These are phyloP conservation scores for Oegoconia quadripuncta DNA, from an alignment of 2,888 invertebrate species.

Conservation along the genomic window DNA sequence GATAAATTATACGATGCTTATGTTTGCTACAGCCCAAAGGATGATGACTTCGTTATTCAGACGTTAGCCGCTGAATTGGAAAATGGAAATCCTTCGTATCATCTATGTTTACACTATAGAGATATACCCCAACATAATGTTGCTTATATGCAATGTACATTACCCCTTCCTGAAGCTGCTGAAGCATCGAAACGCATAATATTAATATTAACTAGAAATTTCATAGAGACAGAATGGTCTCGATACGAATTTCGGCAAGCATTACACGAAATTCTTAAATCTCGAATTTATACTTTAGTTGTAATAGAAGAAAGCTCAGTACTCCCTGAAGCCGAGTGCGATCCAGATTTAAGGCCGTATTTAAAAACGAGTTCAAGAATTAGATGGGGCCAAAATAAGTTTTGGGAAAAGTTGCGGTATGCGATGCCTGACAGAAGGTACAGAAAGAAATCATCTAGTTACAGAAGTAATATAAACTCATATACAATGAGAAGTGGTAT, in stretches of 20 bases:
- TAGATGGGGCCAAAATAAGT: constrained; percentile 93
- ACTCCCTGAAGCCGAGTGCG: constrained; percentile 89
- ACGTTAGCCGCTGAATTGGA: constrained; percentile 92
- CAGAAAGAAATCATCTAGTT: constrained; percentile 76
- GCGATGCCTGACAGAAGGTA: constrained; percentile 88
- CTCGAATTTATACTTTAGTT: constrained; percentile 89
- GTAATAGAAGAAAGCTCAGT: constrained; percentile 91
- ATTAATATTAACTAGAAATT: constrained; percentile 91
- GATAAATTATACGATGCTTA: constrained; percentile 96
- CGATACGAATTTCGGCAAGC: constrained; percentile 93
- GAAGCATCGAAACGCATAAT: constrained; percentile 92
- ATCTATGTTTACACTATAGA: constrained; percentile 93
- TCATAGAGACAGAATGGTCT: constrained; percentile 96
- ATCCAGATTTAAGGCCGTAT: constrained; percentile 92
- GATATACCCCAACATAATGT: constrained; percentile 86
- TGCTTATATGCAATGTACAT: constrained; percentile 84
- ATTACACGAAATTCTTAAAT: constrained; percentile 91
- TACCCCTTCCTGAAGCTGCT: constrained; percentile 91
- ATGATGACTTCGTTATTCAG: constrained; percentile 93
- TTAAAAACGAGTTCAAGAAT: constrained; percentile 91
- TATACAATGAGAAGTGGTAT: constrained; percentile 85
- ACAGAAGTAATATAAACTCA: constrained; percentile 89
- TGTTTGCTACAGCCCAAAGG: constrained; percentile 94
- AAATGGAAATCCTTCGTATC: constrained; percentile 87
- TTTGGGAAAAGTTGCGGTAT: constrained; percentile 95